Evolutionary conservation across 53 echinoderm and acorn worm genomes (phyloP), one percentile per base, ranked within the genome.

Genomic region (Echinometra lucunter): DNA sequence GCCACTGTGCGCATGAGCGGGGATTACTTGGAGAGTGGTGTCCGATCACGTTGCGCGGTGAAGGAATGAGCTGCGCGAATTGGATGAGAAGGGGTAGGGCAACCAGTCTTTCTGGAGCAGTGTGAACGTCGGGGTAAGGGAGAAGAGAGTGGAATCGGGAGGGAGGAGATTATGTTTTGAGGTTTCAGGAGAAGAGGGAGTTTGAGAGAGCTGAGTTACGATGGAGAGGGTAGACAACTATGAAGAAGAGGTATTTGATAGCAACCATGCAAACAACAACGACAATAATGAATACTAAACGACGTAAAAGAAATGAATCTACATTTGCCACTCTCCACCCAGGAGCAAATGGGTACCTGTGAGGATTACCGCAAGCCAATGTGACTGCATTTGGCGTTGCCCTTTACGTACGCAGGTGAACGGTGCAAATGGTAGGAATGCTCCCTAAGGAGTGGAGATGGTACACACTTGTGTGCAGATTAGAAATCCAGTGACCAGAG

Each of bases 111-210:
- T 88, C 30, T 8, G 88, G 17, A 32, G 88, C 49, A 28, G 88
- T 88, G 88, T 53, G 88, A 32, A 88, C 56, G 56, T n/a, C 4
- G 88, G 56, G 78, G 78, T 78, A 78, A 78, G 78, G 42, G 78
- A 78, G 78, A 40, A 21, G 78, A 42, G 42, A 78, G 78, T 40
- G 42, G 78, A 78, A 78, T 78, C 4, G 42, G 78, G 78, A 78
- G 78, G 78, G 78, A 78, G 78, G 78, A 19, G 78, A 78, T 78
- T 78, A 78, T 78, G 78, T 78, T 38, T 42, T 78, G 78, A 78
- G 78, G 78, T 78, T 78, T 78, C 42, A 19, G 42, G 78, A 42
- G 35, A 78, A 35, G 78, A 69, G 69, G 78, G 78, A 42, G 42
- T 38, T 78, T 30, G 72, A 72, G 72, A 12, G 30, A 21, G 78